These are phyloP conservation scores for Heliconius melpomene DNA, from an alignment of 1,140 invertebrate species.

Conservation along the genomic window DNA sequence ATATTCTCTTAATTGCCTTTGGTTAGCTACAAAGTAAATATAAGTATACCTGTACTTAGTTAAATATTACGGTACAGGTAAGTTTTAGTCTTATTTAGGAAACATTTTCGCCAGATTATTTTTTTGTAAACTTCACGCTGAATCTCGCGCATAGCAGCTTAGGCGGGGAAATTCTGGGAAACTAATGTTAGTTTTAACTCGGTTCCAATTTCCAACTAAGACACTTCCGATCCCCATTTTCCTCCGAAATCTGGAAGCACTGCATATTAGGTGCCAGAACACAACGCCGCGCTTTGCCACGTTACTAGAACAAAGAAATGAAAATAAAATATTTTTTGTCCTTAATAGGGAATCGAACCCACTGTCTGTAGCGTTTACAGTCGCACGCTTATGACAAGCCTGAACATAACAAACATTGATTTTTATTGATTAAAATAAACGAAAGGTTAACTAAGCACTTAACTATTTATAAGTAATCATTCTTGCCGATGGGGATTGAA, in stretches of 20 bases:
- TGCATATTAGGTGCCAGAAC: neutral
- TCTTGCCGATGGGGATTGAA: neutral
- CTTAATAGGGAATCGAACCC: neutral
- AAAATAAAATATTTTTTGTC: neutral
- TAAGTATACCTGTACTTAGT: neutral
- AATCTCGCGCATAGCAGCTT: too few relatives aligned
- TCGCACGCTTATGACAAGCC: neutral
- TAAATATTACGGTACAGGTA: neutral
- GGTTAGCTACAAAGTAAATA: neutral
- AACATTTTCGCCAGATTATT: too few relatives aligned
- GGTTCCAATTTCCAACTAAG: too few relatives aligned
- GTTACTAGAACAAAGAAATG: neutral
- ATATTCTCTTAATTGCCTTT: slow-evolving; percentile 10
- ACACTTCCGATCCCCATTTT: too few relatives aligned
- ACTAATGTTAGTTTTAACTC: too few relatives aligned
- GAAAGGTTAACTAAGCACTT: too few relatives aligned
- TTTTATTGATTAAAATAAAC: too few relatives aligned
- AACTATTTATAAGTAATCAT: too few relatives aligned
- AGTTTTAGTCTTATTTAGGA: too few relatives aligned
- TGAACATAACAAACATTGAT: neutral
- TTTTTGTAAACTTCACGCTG: too few relatives aligned
- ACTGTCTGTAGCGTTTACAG: neutral
- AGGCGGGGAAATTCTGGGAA: too few relatives aligned
- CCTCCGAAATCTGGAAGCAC: neutral
- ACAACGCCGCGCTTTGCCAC: neutral